Conservation (phyloP, 2,113 vertebrate genomes). For the Engystomops pustulosus region DNA sequence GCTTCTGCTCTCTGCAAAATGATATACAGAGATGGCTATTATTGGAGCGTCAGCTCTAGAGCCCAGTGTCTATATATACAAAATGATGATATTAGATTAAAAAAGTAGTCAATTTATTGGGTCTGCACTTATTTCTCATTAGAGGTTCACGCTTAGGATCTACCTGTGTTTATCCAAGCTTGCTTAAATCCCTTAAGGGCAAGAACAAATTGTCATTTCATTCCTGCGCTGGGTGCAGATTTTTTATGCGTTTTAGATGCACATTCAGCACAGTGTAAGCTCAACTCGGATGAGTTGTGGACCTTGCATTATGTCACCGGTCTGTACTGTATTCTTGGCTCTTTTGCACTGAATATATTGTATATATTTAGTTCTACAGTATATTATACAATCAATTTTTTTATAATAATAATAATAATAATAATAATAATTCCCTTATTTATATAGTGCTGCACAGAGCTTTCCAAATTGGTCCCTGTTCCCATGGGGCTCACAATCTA, state of each 20-base stretch:
- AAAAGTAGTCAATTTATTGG: neutral
- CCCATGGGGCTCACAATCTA: too few species aligned
- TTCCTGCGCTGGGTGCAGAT: constrained; percentile 11
- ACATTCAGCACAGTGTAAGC: constrained; percentile 11
- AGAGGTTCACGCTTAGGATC: neutral
- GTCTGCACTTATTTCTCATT: neutral
- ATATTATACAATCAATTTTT: too few species aligned
- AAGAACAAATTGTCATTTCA: constrained; percentile 24
- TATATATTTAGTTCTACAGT: neutral
- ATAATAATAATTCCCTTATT: too few species aligned
- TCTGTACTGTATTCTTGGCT: neutral
- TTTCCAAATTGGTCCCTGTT: too few species aligned
- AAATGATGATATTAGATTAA: neutral
- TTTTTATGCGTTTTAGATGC: constrained; percentile 29
- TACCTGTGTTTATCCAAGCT: constrained; percentile 26
- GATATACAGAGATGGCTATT: neutral
- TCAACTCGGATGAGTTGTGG: neutral
- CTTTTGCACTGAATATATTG: neutral
- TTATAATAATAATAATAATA: too few species aligned
- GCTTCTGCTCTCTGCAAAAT: neutral
- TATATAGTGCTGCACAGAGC: too few species aligned
- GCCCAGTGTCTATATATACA: neutral
- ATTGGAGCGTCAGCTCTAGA: constrained; percentile 36
- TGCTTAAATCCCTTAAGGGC: constrained; percentile 17
- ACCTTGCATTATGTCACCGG: neutral